Evolutionary conservation across 2,113 vertebrate species (phyloP), one percentile per base, ranked within the genome.

Genomic region (Plectropomus leopardus): DNA sequence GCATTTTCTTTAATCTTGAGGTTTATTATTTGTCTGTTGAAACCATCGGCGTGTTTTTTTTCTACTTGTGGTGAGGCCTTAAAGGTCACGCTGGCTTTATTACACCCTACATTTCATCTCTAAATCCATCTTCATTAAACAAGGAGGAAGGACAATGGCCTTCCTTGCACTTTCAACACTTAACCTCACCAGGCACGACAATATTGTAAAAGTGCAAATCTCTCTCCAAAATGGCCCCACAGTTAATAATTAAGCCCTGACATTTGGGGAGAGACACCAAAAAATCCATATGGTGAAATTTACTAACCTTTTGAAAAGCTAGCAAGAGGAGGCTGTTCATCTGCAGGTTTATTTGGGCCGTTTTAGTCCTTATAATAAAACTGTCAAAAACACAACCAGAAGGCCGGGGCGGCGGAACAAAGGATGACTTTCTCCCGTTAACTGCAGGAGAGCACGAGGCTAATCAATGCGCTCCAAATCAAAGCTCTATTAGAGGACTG

Each of bases 161-260:
- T 92, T 70, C 82, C 81, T 72, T 85, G 81, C 74, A 88, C 93
- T 87, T 88, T 71, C 77, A 87, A 93, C 93, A 92, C 93, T 94
- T 94, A 93, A 94, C 92, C 92, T 93, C 88, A 71, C 80, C 88
- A 85, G 86, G 87, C 73, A 83, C 73, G 64, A 82, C 83, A 89
- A 92, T 90, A 92, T 93, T 91, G 89, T 93, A 92, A 92, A 94
- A 91, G 86, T 91, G 84, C 78, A 90, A 94, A 92, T 92, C 90
- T 93, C 88, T 81, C 85, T 90, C 84, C 69, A 85, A 88, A 92
- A 92, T 73, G 90, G 77, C 86, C 80, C 87, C 87, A 64, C 78
- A 71, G 93, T 94, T 95, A 95, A 95, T 95, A 95, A 94, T 94
- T 94, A 93, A 94, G 71, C 91, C 80, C 69, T 94, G 94, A 94